Base-by-base conservation (phyloP, 1,140 invertebrate genomes). In the Leucophenga varia region DNA sequence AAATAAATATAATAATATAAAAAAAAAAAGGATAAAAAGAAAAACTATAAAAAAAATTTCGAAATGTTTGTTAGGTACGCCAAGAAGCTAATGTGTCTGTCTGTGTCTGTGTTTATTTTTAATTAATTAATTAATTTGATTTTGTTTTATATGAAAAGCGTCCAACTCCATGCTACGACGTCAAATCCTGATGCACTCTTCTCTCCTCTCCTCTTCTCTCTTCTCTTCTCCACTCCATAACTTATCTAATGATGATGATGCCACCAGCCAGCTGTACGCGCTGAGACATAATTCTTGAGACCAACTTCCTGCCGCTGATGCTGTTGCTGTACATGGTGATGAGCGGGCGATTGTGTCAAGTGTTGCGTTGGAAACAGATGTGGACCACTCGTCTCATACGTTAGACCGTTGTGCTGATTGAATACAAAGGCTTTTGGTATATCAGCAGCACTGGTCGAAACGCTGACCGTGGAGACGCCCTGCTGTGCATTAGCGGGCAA, bases 331-430 rank as follows among this genome's bases (percentile, higher is more conserved):
- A 6, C 5, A 25, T 25, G 22, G n/a, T n/a, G n/a, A n/a, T n/a
- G n/a, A n/a, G n/a, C 28, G n/a, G n/a, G n/a, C 28, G 8, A 31
- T 36, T 17, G 12, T 6, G n/a, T 16, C n/a, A 10, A 13, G 30
- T 14, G 20, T 6, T 35, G 32, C 0, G 49, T 44, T 14, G 72
- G 63, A 12, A 69, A 72, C 1, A 69, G 50, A 35, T 74, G 67
- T 2, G 73, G 72, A 30, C 65, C 59, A 17, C 68, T 63, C n/a
- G 68, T 64, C 35, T 75, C 68, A 14, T 72, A 75, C 43, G 59
- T 67, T 18, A 75, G 49, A 7, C 68, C 70, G 31, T 75, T 75
- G 50, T 74, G 68, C 49, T 74, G 68, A 41, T 73, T 75, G 51
- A 68, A 75, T 1, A 73, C 56, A 43, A 58, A 75, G 0, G 72